These are phyloP conservation scores for Zaprionus ornatus DNA, from an alignment of 1,140 invertebrate species.

Conservation along the genomic window DNA sequence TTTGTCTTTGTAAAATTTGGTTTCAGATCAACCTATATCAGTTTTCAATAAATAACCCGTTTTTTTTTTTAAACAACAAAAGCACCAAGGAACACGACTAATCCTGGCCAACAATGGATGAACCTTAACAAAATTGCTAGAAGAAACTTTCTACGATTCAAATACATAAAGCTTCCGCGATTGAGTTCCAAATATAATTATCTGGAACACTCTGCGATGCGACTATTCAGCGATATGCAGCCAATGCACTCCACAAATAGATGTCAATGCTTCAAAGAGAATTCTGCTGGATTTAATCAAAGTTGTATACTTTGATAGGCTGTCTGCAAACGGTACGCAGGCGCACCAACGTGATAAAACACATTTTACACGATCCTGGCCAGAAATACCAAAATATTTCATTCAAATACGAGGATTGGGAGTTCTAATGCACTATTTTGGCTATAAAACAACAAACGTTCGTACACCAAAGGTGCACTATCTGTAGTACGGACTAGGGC, in stretches of 20 bases:
- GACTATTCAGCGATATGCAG: background rate
- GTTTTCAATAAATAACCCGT: background rate
- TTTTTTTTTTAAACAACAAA: background rate
- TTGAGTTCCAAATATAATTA: background rate
- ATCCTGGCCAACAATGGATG: slow-evolving; percentile 15
- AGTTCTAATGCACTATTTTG: slow-evolving; percentile 22
- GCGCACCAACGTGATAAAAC: too few relatives aligned
- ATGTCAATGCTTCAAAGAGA: background rate
- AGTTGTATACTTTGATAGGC: background rate
- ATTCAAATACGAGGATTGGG: slow-evolving; percentile 17
- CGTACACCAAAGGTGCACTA: too few relatives aligned
- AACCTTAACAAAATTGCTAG: background rate
- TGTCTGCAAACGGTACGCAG: background rate
- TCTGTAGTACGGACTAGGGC: too few relatives aligned
- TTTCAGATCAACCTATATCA: background rate
- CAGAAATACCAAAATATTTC: slow-evolving; percentile 27
- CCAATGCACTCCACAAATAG: slow-evolving; percentile 69
- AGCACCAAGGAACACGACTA: background rate
- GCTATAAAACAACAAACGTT: background rate
- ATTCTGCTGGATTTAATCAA: background rate
- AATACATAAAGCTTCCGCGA: background rate
- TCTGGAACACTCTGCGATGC: background rate
- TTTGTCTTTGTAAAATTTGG: background rate
- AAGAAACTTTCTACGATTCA: background rate
- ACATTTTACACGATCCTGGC: slow-evolving; percentile 47